Evolutionary conservation across 2,113 vertebrate species (phyloP).

Genomic region (Seriola rivoliana): DNA sequence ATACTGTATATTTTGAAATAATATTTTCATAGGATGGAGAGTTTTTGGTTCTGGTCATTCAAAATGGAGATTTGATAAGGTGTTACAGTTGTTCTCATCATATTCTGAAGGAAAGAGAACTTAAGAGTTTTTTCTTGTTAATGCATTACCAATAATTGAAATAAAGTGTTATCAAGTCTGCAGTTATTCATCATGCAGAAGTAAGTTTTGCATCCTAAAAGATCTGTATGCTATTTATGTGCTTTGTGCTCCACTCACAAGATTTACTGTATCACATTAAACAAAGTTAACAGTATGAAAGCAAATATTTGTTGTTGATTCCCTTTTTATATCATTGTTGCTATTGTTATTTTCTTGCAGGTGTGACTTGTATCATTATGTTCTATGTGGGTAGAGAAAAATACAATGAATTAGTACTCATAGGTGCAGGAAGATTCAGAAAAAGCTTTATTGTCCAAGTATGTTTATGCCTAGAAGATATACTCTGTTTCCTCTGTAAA

Average conservation of each 20-base stretch:
- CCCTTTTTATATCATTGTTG: background rate
- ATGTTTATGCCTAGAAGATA: background rate
- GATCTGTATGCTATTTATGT: background rate
- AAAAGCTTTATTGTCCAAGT: background rate
- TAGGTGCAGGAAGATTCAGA: background rate
- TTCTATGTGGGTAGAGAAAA: background rate
- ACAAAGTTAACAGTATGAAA: conserved; percentile 41
- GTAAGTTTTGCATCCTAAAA: background rate
- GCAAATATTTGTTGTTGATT: background rate
- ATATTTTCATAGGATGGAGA: conserved; percentile 28
- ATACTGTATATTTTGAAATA: conserved; percentile 62
- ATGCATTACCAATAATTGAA: background rate
- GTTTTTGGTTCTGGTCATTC: background rate
- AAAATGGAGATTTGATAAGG: conserved; percentile 19
- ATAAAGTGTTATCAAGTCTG: background rate
- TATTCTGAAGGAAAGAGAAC: background rate
- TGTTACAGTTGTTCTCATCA: background rate
- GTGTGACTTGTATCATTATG: background rate
- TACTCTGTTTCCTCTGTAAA: background rate
- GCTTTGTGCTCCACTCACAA: conserved; percentile 3
- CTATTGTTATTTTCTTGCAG: background rate
- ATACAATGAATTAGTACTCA: background rate
- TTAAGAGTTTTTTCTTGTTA: background rate
- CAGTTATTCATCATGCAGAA: background rate
- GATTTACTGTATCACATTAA: conserved; percentile 44